Evolutionary conservation across 2,888 invertebrate genomes (phyloP), one percentile per base, ranked within the genome.

Genomic region (Cheilosia vulpina): DNA sequence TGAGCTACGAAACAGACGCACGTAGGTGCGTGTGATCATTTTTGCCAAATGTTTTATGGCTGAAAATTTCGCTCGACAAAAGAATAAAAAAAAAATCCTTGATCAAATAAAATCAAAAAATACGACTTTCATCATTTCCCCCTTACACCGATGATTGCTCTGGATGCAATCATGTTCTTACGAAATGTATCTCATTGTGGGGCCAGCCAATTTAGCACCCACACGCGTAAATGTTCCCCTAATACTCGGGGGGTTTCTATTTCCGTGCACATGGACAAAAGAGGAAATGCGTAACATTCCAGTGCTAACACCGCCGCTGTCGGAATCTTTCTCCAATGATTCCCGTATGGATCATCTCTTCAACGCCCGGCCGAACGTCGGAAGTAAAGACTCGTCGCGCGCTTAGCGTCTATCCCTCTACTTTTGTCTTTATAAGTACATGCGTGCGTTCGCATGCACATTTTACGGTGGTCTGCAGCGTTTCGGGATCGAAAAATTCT

Each of bases 231-330:
- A 43, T 50, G 24, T 19, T 31, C 17, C 45, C 38, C 15, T 38
- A 21, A 21, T 21, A 6, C 53, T 57, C 19, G 13, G 5, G 57
- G 52, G 58, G 62, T 52, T 65, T 72, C 82, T 82, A 82, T 82
- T 82, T 82, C 65, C 71, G 66, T 82, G 66, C 21, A 41, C 71
- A 82, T 77, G 71, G 77, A 66, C 77, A 77, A 77, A 82, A 66
- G 82, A 82, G 82, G 82, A 82, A 82, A 82, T 77, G 77, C 58
- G 52, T 53, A 43, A 53, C 77, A 65, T 66, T 58, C 77, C 65
- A 43, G 31, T 57, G 47, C 60, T 50, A 31, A 57, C 58, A 17
- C 41, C 52, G 41, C 24, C 41, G 34, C 58, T 82, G 77, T 60
- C 62, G 73, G 47, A 73, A 73, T 73, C 62, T 60, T 60, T 58